A percentile compares a stretch with the other conserved stretches of the same genome.
These are phyloP conservation scores for Hoplostethus mediterraneus DNA, from an alignment of 2,797 vertebrate genomes.

Conservation along the genomic window DNA sequence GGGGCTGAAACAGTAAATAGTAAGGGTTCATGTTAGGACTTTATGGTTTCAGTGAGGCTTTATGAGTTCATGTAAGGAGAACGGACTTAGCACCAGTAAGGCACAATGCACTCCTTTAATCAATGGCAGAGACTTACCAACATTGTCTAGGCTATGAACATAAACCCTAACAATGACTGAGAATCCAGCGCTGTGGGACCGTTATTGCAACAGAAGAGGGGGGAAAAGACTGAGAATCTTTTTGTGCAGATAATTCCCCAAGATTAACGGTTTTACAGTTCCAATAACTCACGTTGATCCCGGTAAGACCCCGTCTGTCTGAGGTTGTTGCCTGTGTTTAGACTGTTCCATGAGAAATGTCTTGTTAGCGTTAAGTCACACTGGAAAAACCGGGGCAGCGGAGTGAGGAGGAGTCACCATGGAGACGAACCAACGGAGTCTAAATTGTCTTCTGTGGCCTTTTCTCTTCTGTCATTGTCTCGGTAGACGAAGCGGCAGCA, in stretches of 20 bases:
- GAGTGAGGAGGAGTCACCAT: constrained; percentile 74
- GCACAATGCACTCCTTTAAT: neutral
- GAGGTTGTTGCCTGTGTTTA: constrained; percentile 34
- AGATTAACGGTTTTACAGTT: constrained; percentile 10
- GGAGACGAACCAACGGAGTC: constrained; percentile 66
- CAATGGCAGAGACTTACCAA: neutral
- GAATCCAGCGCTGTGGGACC: neutral
- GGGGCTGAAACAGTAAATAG: neutral
- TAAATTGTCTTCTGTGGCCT: constrained; percentile 64
- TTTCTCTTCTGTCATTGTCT: constrained; percentile 67
- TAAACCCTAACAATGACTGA: constrained; percentile 5
- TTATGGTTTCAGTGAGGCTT: neutral
- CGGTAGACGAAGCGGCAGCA: constrained; percentile 54
- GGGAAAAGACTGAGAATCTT: neutral
- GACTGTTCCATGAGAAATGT: constrained; percentile 41
- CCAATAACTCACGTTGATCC: constrained; percentile 26
- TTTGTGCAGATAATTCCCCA: constrained; percentile 13
- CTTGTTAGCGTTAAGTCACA: constrained; percentile 47
- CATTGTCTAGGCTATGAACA: neutral
- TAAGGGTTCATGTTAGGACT: neutral
- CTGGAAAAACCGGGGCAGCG: constrained; percentile 41
- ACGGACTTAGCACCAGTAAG: neutral
- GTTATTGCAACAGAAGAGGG: neutral
- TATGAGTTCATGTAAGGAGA: neutral
- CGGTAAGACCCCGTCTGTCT: constrained; percentile 7